Evolutionary conservation across 2,888 invertebrate genomes (phyloP).

Genomic region (Oscheius sp.): DNA sequence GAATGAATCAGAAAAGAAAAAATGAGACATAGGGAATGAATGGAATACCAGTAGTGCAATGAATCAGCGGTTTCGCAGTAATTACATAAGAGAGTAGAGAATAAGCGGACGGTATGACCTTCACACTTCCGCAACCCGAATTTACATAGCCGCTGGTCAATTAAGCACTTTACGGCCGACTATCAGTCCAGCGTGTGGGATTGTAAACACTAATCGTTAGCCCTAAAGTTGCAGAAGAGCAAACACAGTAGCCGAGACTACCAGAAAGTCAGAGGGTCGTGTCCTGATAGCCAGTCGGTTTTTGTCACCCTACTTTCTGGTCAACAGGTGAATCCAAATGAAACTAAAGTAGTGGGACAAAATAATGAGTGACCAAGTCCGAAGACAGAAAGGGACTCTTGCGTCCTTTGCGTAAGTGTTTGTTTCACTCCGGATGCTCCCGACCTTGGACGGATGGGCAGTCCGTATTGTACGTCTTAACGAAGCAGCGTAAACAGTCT

Average conservation of each 20-base stretch:
- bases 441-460: constrained; percentile 27
- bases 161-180: constrained; percentile 33
- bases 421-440: constrained; percentile 37
- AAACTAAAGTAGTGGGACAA: too few species aligned
- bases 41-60: not conserved
- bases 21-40: not conserved
- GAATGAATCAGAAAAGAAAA: constrained; percentile 12
- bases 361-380: too few species aligned
- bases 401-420: constrained; percentile 34
- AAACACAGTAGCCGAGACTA: too few species aligned
- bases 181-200: constrained; percentile 24
- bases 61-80: constrained; percentile 4
- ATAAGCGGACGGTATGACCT: constrained; percentile 24
- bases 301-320: too few species aligned
- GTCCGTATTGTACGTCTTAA: constrained; percentile 14
- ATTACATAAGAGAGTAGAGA: constrained; percentile 3
- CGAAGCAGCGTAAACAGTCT: constrained; percentile 6
- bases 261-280: too few species aligned
- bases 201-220: constrained; percentile 12
- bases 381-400: not conserved
- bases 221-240: not conserved
- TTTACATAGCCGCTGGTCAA: constrained; percentile 31
- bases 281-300: too few species aligned
- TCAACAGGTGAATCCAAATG: too few species aligned
- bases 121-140: constrained; percentile 35